A percentile compares a stretch with the other conserved stretches of the same genome.
phyloP scores from a whole-genome alignment of 2,888 invertebrate genomes.

The Tenthredo distinguenda region DNA sequence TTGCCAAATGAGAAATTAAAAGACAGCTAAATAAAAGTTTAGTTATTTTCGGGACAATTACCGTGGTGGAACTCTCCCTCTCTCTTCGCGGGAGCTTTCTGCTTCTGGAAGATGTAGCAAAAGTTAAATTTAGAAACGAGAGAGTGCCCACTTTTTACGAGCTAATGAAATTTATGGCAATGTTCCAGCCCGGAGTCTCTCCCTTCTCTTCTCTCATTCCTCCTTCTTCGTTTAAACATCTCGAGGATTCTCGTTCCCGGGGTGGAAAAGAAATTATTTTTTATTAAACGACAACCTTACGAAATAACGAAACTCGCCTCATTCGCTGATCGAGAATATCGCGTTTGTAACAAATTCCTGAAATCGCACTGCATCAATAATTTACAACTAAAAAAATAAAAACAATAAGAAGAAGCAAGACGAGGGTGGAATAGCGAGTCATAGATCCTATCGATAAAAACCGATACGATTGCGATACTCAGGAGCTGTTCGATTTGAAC shows the following conservation, averaged over 20 bases:
- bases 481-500: background rate
- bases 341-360: no score
- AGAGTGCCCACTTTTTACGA: constrained; percentile 47
- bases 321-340: background rate
- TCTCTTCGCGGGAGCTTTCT: background rate
- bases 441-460: background rate
- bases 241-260: background rate
- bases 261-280: background rate
- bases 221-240: constrained; percentile 27
- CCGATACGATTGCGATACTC: background rate
- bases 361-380: no score
- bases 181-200: constrained; percentile 31
- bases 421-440: background rate
- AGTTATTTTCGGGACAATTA: constrained; percentile 50
- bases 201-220: constrained; percentile 51
- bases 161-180: constrained; percentile 51
- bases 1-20: constrained; percentile 50
- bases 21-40: constrained; percentile 51
- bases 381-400: background rate
- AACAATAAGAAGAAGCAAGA: background rate
- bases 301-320: background rate
- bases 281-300: background rate
- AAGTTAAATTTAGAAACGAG: constrained; percentile 50
- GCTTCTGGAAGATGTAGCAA: constrained; percentile 39
- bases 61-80: background rate